phyloP scores from a whole-genome alignment of 2,888 invertebrate species.

The Beris chalybata region DNA sequence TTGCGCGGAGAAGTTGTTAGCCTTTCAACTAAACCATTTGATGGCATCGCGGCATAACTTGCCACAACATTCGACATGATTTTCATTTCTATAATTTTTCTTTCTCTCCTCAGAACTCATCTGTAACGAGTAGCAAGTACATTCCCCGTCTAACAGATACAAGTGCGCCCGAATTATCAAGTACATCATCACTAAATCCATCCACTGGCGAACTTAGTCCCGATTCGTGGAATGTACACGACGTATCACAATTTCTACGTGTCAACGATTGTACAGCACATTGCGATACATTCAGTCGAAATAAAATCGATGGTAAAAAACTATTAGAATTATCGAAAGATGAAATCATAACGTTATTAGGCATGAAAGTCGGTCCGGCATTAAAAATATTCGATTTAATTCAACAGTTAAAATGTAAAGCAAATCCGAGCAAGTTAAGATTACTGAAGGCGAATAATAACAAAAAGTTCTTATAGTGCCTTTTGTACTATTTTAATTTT shows the following conservation, averaged over 20 bases:
- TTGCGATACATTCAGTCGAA: slow-evolving; percentile 66
- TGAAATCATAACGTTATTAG: slow-evolving; percentile 83
- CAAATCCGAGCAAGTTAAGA: slow-evolving; percentile 54
- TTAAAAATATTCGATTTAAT: slow-evolving; percentile 91
- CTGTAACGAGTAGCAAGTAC: slow-evolving; percentile 59
- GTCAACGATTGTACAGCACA: slow-evolving; percentile 82
- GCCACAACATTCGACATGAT: neutral
- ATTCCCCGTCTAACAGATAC: slow-evolving; percentile 61
- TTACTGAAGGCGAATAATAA: slow-evolving; percentile 62
- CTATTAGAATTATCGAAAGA: slow-evolving; percentile 83
- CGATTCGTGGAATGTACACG: slow-evolving; percentile 77
- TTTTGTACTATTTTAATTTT: slow-evolving; percentile 29
- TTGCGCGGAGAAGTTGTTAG: too few species aligned
- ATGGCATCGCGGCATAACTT: neutral
- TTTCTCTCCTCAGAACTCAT: slow-evolving; percentile 51
- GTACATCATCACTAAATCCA: slow-evolving; percentile 14
- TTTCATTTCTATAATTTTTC: slow-evolving; percentile 15
- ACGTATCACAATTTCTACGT: slow-evolving; percentile 87
- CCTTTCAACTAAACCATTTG: too few species aligned
- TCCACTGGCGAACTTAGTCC: slow-evolving; percentile 57
- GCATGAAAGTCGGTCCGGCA: slow-evolving; percentile 94
- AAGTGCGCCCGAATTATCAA: slow-evolving; percentile 49
- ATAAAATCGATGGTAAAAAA: slow-evolving; percentile 79
- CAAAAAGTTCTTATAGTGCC: slow-evolving; percentile 66
- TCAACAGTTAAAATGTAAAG: slow-evolving; percentile 83